phyloP scores from a whole-genome alignment of 2,113 vertebrate genomes.

The Arizona elegans region DNA sequence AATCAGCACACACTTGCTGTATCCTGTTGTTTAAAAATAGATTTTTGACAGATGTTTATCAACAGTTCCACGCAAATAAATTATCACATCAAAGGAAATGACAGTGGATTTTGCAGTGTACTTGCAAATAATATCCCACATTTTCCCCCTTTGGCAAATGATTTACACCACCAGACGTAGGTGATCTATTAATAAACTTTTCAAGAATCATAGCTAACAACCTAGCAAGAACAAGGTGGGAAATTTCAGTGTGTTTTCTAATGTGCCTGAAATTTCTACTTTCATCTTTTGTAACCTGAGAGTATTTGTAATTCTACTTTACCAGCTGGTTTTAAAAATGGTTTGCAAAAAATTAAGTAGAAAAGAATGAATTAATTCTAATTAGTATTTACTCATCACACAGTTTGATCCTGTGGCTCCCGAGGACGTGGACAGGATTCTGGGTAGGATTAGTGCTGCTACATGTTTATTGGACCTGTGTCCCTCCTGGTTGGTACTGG shows the following conservation, averaged over 20 bases:
- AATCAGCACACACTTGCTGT: slow-evolving; percentile 92
- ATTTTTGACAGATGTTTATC: slow-evolving; percentile 43
- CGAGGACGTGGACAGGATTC: no score
- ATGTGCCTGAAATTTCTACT: background rate
- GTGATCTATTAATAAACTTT: slow-evolving; percentile 12
- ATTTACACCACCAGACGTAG: background rate
- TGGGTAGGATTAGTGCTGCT: no score
- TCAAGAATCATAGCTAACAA: background rate
- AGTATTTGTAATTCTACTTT: background rate
- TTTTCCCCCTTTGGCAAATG: background rate
- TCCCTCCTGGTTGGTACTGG: no score
- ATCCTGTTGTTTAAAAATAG: slow-evolving; percentile 77
- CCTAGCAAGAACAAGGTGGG: background rate
- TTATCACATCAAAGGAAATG: slow-evolving; percentile 24
- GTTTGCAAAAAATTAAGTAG: background rate
- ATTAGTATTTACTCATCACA: background rate
- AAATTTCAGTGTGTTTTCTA: background rate
- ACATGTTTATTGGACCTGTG: no score
- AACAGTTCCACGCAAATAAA: slow-evolving; percentile 25
- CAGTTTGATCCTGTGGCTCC: no score
- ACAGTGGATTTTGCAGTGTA: slow-evolving; percentile 3
- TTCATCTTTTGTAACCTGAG: background rate
- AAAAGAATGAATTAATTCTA: background rate
- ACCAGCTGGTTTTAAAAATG: background rate
- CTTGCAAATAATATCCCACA: slow-evolving; percentile 17